These are phyloP conservation scores for Pionites leucogaster DNA, from an alignment of 2,113 vertebrate genomes.

Conservation along the genomic window DNA sequence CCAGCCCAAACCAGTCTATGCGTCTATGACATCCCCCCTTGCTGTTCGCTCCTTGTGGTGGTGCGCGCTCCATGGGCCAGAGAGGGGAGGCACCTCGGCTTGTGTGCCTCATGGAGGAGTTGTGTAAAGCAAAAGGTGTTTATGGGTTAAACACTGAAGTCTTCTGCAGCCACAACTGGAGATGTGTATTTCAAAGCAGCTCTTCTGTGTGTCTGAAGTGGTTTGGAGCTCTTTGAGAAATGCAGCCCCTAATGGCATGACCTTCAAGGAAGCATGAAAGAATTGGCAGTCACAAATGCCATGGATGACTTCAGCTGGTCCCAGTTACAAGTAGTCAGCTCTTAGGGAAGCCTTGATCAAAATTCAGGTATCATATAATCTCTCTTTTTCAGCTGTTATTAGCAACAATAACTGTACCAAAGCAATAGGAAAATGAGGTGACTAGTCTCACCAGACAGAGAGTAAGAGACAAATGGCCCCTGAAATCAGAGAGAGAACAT, in stretches of 20 bases:
- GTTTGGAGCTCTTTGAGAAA: not conserved
- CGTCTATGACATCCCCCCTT: not conserved
- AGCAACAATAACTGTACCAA: not conserved
- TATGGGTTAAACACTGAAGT: not conserved
- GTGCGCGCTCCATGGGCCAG: rapidly evolving
- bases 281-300: not conserved
- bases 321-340: not conserved
- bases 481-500: not conserved
- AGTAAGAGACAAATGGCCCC: not conserved
- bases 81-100: rapidly evolving
- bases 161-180: not conserved
- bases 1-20: not conserved
- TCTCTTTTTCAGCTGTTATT: not conserved
- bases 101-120: rapidly evolving
- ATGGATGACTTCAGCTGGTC: not conserved
- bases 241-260: rapidly evolving
- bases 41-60: rapidly evolving
- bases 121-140: rapidly evolving
- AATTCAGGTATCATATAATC: not conserved
- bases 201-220: not conserved
- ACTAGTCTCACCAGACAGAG: not conserved
- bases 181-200: rapidly evolving
- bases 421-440: not conserved
- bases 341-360: not conserved
- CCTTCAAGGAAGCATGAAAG: not conserved